A percentile compares a stretch with the other conserved stretches of the same genome.
These are phyloP conservation scores for Poecile atricapillus DNA, from an alignment of 2,113 vertebrate species.

Conservation along the genomic window DNA sequence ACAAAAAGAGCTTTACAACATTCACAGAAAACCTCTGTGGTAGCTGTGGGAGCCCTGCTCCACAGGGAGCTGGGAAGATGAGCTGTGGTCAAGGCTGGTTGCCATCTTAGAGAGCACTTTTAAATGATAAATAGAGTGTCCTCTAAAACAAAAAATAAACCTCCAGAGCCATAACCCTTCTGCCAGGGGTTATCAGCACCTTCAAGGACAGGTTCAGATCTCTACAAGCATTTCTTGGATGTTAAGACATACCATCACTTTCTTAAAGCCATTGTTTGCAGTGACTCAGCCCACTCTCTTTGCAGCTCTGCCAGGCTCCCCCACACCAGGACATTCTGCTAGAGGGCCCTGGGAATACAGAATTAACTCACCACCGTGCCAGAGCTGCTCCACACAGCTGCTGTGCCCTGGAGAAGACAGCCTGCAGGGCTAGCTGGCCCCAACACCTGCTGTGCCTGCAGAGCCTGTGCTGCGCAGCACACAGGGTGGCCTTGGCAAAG, in stretches of 20 bases:
- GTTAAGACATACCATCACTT: background rate
- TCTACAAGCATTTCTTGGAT: background rate
- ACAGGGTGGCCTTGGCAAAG: background rate
- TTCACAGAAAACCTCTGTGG: slow-evolving; percentile 3
- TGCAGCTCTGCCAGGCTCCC: background rate
- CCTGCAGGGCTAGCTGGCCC: background rate
- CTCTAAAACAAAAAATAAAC: background rate
- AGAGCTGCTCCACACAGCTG: background rate
- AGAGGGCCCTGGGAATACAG: background rate
- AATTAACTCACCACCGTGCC: background rate
- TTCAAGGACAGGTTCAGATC: background rate
- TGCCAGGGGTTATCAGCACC: background rate
- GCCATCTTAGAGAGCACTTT: slow-evolving; percentile 1
- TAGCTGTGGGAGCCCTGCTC: background rate
- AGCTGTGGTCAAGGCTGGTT: slow-evolving; percentile 20
- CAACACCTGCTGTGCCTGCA: background rate
- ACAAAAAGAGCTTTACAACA: slow-evolving; percentile 47
- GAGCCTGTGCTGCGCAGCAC: rapidly evolving
- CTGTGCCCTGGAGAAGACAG: background rate
- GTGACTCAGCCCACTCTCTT: background rate
- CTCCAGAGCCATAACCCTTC: background rate
- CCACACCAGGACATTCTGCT: background rate
- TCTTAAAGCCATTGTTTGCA: background rate
- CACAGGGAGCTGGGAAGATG: background rate
- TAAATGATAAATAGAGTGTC: slow-evolving; percentile 3